Conservation (phyloP, 1,140 invertebrate species). For the Anoplophora glabripennis region DNA sequence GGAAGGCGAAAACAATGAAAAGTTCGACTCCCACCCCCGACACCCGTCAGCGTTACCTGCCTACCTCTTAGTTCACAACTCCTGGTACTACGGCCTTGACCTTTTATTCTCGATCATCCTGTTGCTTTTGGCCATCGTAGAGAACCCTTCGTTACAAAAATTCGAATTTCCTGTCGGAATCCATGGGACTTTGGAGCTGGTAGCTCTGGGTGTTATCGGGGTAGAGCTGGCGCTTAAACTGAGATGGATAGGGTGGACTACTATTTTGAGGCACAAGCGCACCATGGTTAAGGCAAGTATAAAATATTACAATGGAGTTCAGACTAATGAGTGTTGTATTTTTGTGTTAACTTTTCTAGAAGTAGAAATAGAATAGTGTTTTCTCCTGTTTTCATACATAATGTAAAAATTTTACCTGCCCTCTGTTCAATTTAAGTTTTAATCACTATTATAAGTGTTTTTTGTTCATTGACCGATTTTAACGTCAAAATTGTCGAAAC, state of each 20-base stretch:
- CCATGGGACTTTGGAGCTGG: conserved; percentile 81
- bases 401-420: too few relatives aligned
- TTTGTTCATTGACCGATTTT: neutral
- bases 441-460: neutral
- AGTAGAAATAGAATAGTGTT: too few relatives aligned
- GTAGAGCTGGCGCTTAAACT: conserved; percentile 78
- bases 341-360: neutral
- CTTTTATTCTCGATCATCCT: conserved; percentile 74
- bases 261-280: conserved; percentile 70
- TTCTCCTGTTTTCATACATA: too few relatives aligned
- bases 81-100: conserved; percentile 84
- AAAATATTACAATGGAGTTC: neutral
- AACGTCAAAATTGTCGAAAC: too few relatives aligned
- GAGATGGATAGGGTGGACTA: conserved; percentile 80
- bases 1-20: conserved; percentile 92
- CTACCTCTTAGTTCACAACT: conserved; percentile 84
- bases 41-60: conserved; percentile 80
- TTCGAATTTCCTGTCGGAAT: conserved; percentile 67
- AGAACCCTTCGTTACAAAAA: conserved; percentile 72
- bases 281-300: conserved; percentile 73
- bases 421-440: neutral
- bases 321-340: neutral
- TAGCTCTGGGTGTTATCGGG: conserved; percentile 73
- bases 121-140: conserved; percentile 75
- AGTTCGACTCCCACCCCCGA: conserved; percentile 85